A percentile compares a stretch with the other conserved stretches of the same genome.
Conservation (phyloP, 2,113 vertebrate species). For the Alouatta palliata region DNA sequence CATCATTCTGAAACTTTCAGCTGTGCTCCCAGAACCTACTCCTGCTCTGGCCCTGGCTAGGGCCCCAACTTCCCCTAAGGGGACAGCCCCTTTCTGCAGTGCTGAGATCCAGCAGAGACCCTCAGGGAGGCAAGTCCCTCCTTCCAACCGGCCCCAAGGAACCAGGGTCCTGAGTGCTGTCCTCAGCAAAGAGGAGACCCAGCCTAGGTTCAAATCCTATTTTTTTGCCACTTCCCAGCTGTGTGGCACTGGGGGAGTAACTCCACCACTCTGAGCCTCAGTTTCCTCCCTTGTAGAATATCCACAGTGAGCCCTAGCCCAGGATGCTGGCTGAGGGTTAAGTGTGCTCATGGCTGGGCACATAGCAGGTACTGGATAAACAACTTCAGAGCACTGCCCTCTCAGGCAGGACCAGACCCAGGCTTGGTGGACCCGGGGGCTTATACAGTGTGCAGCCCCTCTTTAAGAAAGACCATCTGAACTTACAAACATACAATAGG, state of each 20-base stretch:
- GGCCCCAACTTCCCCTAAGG: neutral
- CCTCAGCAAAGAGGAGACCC: neutral
- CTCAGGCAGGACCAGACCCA: neutral
- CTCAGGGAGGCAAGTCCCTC: neutral
- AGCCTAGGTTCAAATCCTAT: neutral
- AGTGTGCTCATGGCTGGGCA: too few relatives aligned
- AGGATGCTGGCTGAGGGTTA: too few relatives aligned
- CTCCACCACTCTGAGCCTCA: neutral
- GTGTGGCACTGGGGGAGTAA: neutral
- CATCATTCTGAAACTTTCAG: conserved; percentile 29
- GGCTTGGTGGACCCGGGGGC: neutral
- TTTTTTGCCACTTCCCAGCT: neutral
- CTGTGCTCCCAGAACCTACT: neutral
- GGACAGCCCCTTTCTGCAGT: neutral
- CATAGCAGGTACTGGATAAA: neutral
- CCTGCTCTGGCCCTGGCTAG: neutral
- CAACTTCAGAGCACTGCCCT: neutral
- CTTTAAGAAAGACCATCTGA: neutral
- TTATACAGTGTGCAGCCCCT: neutral
- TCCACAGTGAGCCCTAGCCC: neutral
- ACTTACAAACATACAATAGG: neutral
- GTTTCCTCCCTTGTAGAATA: neutral
- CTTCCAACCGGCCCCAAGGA: neutral
- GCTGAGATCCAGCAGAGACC: neutral
- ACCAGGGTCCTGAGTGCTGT: neutral